Conservation (phyloP, 2,113 vertebrate genomes). For the Myotis yumanensis region DNA sequence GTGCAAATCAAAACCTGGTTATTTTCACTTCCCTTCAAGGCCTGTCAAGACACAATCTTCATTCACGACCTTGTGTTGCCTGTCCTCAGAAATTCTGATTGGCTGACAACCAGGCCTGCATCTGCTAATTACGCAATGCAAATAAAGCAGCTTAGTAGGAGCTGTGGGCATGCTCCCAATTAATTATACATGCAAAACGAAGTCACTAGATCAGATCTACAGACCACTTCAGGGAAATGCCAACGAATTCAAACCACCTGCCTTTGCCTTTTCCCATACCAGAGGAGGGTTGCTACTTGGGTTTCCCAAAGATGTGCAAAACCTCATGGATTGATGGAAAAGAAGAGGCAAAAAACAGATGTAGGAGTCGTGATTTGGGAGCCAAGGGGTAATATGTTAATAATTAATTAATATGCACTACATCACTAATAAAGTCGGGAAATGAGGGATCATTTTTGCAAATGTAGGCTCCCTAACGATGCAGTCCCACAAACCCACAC, state of each 20-base stretch:
- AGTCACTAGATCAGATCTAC: slow-evolving; percentile 32
- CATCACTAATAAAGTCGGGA: neutral
- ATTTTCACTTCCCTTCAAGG: slow-evolving; percentile 71
- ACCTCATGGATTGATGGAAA: slow-evolving; percentile 16
- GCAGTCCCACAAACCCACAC: neutral
- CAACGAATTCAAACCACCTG: slow-evolving; percentile 27
- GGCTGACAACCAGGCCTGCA: slow-evolving; percentile 54
- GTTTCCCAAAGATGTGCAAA: slow-evolving; percentile 10
- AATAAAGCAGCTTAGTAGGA: slow-evolving; percentile 64
- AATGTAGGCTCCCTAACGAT: neutral
- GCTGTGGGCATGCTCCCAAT: slow-evolving; percentile 31
- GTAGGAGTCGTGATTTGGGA: neutral
- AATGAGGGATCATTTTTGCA: neutral
- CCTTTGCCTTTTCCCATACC: neutral
- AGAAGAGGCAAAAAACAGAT: slow-evolving; percentile 20
- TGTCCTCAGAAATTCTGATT: slow-evolving; percentile 49
- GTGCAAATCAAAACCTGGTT: slow-evolving; percentile 69
- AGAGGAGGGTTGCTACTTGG: neutral
- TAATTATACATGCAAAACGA: slow-evolving; percentile 44
- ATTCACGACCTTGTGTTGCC: slow-evolving; percentile 61
- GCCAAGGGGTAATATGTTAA: neutral
- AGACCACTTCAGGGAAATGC: slow-evolving; percentile 16
- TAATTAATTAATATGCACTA: slow-evolving; percentile 24
- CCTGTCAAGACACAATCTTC: slow-evolving; percentile 70
- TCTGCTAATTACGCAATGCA: slow-evolving; percentile 46